Conservation (phyloP, 2,797 vertebrate genomes). For the Natrix natrix region DNA sequence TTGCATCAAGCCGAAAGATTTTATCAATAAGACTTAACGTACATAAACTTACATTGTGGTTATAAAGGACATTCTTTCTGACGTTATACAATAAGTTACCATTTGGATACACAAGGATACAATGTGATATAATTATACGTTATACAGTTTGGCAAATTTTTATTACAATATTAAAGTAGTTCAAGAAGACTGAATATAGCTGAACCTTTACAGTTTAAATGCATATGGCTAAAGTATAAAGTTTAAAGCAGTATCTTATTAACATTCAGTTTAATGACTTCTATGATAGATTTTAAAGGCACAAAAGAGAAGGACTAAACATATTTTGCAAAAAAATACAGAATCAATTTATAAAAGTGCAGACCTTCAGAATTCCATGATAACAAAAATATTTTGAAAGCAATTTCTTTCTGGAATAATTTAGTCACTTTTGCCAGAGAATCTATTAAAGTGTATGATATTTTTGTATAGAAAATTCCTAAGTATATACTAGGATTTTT, state of each 20-base stretch:
- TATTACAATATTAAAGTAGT: slow-evolving; percentile 18
- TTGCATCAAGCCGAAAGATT: neutral
- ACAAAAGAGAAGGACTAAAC: slow-evolving; percentile 51
- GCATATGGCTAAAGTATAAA: slow-evolving; percentile 40
- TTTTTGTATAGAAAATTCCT: neutral
- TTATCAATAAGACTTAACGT: neutral
- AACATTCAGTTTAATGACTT: neutral
- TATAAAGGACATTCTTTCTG: slow-evolving; percentile 11
- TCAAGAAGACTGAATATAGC: slow-evolving; percentile 17
- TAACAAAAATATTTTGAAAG: neutral
- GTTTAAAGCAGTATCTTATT: neutral
- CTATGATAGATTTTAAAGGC: slow-evolving; percentile 17
- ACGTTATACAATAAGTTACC: slow-evolving; percentile 5
- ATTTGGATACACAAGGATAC: neutral
- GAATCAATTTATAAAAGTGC: slow-evolving; percentile 9
- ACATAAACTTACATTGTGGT: neutral
- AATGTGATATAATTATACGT: neutral
- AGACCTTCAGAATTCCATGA: neutral
- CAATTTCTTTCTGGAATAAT: neutral
- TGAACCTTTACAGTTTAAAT: slow-evolving; percentile 1
- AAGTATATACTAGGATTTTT: neutral
- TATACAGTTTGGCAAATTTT: slow-evolving; percentile 1
- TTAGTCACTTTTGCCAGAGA: slow-evolving; percentile 13
- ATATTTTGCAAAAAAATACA: slow-evolving; percentile 9
- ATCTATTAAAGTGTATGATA: slow-evolving; percentile 18